Base-by-base conservation (phyloP, 2,888 invertebrate genomes). In the Troides aeacus region DNA sequence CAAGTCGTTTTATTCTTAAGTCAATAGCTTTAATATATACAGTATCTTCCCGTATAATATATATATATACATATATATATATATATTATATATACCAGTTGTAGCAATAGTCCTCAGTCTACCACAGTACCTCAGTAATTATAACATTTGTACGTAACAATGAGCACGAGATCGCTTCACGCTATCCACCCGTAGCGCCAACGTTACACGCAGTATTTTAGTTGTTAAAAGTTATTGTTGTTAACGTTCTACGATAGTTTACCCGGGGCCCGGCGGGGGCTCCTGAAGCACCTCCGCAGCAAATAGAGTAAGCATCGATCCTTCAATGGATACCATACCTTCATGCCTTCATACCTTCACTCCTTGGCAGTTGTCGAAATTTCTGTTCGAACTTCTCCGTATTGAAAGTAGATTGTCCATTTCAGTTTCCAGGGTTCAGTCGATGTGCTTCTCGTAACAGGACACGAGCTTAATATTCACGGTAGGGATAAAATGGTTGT, bases 21-120 rank as follows among this genome's bases (percentile, higher is more conserved):
- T 80, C 83, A 84, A 88, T 91, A 92, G 92, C 91, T 92, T 92
- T 92, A 92, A 92, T 89, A 85, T 87, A 80, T 87, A 89, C 90
- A 90, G 87, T 90, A 90, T 91, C 90, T 90, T 90, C 92, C 90
- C 90, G 83, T 83, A 84, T 82, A 82, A 82, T 80, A 80, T 89
- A 88, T 81, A 77, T 81, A 21, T 21, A 82, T 80, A 80, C 89
- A 88, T 81, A 77, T 81, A 21, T 21, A 82, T 80, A 80, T 89
- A 88, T 81, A 77, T 81, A 83, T 77, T 77, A 78, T 77, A 76
- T 78, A 79, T 80, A 85, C 83, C 70, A 83, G 79, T 81, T 82
- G 80, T 89, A 88, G 89, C 90, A 89, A 92, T 92, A 92, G 89
- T 88, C 84, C 76, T 83, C 86, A 86, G 83, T 86, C 87, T 82